Conservation (phyloP, 2,797 vertebrate genomes). For the Darevskia mixta region DNA sequence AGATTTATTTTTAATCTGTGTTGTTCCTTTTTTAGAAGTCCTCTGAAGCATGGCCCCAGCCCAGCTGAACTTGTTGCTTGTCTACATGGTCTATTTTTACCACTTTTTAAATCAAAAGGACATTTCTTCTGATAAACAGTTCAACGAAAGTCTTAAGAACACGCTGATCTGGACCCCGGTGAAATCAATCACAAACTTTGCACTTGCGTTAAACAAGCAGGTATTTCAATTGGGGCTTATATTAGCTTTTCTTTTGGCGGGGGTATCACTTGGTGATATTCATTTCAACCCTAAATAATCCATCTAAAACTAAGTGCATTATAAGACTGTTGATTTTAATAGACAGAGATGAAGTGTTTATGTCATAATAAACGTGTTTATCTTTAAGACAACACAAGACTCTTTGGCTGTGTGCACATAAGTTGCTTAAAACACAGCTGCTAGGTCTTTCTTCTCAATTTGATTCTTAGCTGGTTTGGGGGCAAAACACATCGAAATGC, state of each 20-base stretch:
- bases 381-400: too few species aligned
- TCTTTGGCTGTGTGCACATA: too few species aligned
- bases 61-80: background rate
- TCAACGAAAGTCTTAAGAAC: background rate
- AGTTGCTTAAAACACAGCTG: too few species aligned
- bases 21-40: background rate
- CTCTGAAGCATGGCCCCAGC: background rate
- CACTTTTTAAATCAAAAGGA: background rate
- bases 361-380: too few species aligned
- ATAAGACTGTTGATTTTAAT: background rate
- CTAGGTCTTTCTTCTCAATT: too few species aligned
- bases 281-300: background rate
- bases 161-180: background rate
- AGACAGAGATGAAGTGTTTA: background rate
- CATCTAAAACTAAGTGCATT: background rate
- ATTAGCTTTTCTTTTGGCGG: background rate
- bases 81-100: conserved; percentile 25
- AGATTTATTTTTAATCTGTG: conserved; percentile 11
- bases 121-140: conserved; percentile 1
- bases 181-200: background rate
- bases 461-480: too few species aligned
- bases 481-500: too few species aligned
- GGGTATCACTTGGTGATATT: background rate
- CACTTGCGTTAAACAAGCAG: background rate
- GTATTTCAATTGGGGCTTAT: background rate